These are phyloP conservation scores for Drosophila kambysellisi DNA, from an alignment of 2,888 invertebrate species.

Conservation along the genomic window DNA sequence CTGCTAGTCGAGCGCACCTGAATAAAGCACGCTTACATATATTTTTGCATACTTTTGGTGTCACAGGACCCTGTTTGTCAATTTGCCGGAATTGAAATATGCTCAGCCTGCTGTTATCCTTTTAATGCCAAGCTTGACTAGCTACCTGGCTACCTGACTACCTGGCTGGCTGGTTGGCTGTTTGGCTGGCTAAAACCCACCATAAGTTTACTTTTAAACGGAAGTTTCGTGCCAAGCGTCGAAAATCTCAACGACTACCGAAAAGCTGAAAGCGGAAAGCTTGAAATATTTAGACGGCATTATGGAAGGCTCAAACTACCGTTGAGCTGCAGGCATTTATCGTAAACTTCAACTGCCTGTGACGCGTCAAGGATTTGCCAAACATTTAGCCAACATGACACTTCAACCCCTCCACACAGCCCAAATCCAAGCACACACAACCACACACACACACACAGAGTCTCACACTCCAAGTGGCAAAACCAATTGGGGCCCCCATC, in stretches of 20 bases:
- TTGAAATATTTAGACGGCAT: slow-evolving; percentile 74
- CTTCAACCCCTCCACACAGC: slow-evolving; percentile 46
- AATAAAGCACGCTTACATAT: not conserved
- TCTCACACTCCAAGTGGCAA: not conserved
- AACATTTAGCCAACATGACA: slow-evolving; percentile 80
- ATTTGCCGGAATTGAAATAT: slow-evolving; percentile 60
- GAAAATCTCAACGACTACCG: slow-evolving; percentile 36
- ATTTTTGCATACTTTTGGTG: not conserved
- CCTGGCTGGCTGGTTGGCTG: not conserved
- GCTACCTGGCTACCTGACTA: slow-evolving; percentile 2
- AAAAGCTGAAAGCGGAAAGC: slow-evolving; percentile 26
- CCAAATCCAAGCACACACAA: not conserved
- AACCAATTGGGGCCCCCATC: not conserved
- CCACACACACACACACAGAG: not conserved
- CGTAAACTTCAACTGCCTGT: slow-evolving; percentile 79
- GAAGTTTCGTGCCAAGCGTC: slow-evolving; percentile 35
- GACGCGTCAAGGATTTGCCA: slow-evolving; percentile 80
- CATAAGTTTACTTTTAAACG: slow-evolving; percentile 61
- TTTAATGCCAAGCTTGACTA: slow-evolving; percentile 46
- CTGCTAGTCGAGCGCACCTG: not conserved
- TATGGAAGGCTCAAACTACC: slow-evolving; percentile 60
- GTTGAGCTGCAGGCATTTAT: slow-evolving; percentile 73
- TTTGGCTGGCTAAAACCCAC: slow-evolving; percentile 18
- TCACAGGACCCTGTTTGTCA: slow-evolving; percentile 58
- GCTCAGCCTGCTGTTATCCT: slow-evolving; percentile 42